Evolutionary conservation across 2,113 vertebrate species (phyloP), one percentile per base, ranked within the genome.

Genomic region (Heterotilapia buettikoferi): DNA sequence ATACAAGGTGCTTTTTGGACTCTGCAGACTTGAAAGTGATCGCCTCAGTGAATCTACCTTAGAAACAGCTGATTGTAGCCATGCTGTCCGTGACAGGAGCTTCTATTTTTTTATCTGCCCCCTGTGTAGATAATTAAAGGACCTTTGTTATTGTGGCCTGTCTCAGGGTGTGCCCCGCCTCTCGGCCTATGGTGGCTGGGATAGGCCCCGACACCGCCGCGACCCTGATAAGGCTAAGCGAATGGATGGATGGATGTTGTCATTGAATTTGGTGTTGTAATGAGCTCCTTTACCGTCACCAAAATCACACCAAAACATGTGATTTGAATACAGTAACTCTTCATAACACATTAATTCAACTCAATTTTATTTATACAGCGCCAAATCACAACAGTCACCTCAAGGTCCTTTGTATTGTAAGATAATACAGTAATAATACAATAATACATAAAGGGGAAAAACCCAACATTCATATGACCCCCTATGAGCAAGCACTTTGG

Each of bases 291-390:
- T 26, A 73, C 21, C 4, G 1, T 45, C 24, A 76, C 14, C 40
- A 47, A 76, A 47, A 1, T 73, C 11, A 0, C 24, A 47, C 1
- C 24, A 29, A 76, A 47, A 47, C 43, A 29, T 26, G 68, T 47
- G 2, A 29, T 76, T 18, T 47, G 21, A 29, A 10, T 19, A 5
- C 40, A 47, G 24, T 73, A 0, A 47, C 14, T 26, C 40, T 73
- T 18, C 2, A 1, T 26, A 73, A 26, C 5, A 6, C 13, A 45
- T 63, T 63, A 33, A 0, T 33, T 63, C 59, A 19, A 11, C 6
- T 33, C 0, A 33, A 0, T 63, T 63, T 6, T 63, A 33, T 33
- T 33, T 19, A 11, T 0, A 63, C 1, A 19, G 16, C 29, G 0
- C 29, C 59, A 33, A 63, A 63, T 63, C 29, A 7, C 9, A 33